Evolutionary conservation across 2,113 vertebrate species (phyloP), one percentile per base, ranked within the genome.

Genomic region (Erinaceus europaeus): DNA sequence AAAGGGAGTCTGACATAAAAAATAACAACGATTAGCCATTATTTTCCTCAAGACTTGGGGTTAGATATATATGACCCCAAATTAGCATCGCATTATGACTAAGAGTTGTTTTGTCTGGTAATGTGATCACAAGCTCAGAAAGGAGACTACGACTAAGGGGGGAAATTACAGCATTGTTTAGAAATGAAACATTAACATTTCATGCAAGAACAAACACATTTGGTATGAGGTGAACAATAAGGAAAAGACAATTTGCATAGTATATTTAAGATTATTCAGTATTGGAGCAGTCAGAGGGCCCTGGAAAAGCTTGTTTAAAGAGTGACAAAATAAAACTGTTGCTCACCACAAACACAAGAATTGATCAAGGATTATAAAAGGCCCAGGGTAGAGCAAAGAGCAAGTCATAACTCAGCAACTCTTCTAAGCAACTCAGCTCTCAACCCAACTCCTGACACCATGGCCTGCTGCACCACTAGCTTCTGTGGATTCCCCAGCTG

Each of bases 401-500:
- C 1, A 38, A 40, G 9, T 65, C 81, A 71, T n/a, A 81, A 81
- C 14, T 20, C 76, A 91, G 84, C 81, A 74, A 86, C 81, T 42
- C 20, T 40, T 81, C 4, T n/a, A 46, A 36, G 65, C 52, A 64
- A 36, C 34, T 32, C 75, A 69, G 4, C 52, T 52, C 62, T 77
- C 77, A 57, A 0, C 13, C n/a, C 21, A 27, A 2, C 52, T 21
- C 46, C 79, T 55, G 18, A 50, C 29, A 79, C 86, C 64, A 95
- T 95, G 95, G 88, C 90, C 53, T 94, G 90, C 72, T 93, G 88
- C 6, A 21, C 67, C 13, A 94, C 91, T 0, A 90, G 88, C 68
- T 95, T 95, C 90, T 95, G 78, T 17, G 94, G 93, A 2, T 89
- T 95, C 21, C 95, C 95, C 84, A 84, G 42, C 36, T 94, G 80